Evolutionary conservation across 2,113 vertebrate species (phyloP), one percentile per base, ranked within the genome.

Genomic region (Monopterus albus): DNA sequence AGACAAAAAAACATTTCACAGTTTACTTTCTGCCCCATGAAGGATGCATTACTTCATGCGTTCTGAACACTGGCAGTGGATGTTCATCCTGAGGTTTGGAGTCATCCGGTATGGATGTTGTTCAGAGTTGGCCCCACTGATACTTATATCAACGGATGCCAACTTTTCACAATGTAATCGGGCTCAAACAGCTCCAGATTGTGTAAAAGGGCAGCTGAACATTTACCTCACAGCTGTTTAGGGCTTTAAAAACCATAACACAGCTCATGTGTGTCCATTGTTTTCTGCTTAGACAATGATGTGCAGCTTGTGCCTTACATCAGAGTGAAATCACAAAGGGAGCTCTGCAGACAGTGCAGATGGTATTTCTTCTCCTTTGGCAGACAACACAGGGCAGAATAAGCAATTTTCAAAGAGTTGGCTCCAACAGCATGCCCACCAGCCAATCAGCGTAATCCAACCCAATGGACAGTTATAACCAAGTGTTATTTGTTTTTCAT

Each of bases 401-500:
- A 72, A 85, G 45, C 68, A 78, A 68, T 70, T 64, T 43, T 49
- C 3, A 63, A 80, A 80, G n/a, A 55, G 60, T 13, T 76, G 57
- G 74, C 43, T 42, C 33, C 43, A 0, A 0, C 0, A 58, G 75
- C 43, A 42, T 13, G 15, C 53, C 67, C 68, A 70, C 35, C 42
- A 57, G 58, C 67, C 78, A 75, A 69, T 77, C 75, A 82, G 18
- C 0, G 11, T 72, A 82, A 84, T 78, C 50, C 43, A 77, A 60
- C 75, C 55, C 67, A 72, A 47, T 29, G 39, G 72, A 79, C 39
- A 1, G 56, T 57, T 53, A 43, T 67, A 74, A 78, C 49, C 56
- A 56, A 82, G 59, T n/a, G 70, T 79, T 78, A 70, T 84, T 87
- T 74, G 70, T 79, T 79, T 79, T 83, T 75, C 71, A 81, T 76